Conservation (phyloP, 1,140 invertebrate genomes). For the Homarus americanus region DNA sequence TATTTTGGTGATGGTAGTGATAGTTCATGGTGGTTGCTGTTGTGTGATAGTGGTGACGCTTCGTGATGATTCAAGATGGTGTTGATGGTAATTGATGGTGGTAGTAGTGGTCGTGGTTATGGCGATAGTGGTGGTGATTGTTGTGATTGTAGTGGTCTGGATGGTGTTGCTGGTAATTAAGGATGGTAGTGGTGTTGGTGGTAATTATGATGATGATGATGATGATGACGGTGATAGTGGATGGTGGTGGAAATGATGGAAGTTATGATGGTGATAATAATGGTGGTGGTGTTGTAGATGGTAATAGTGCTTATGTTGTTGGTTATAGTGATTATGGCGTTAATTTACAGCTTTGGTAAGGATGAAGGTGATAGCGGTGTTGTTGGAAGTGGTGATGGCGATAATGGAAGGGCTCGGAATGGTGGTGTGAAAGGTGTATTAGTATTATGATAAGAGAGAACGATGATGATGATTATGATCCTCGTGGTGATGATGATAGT, state of each 20-base stretch:
- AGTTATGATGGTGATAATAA: too few relatives aligned
- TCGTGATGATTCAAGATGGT: background rate
- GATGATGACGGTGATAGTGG: background rate
- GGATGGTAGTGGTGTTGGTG: background rate
- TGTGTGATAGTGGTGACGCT: too few relatives aligned
- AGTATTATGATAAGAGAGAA: too few relatives aligned
- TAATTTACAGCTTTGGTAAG: too few relatives aligned
- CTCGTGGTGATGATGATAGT: too few relatives aligned
- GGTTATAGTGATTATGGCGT: background rate
- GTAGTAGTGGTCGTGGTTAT: background rate
- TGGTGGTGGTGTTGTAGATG: background rate
- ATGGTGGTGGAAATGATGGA: too few relatives aligned
- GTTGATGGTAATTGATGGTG: background rate
- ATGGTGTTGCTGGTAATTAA: background rate
- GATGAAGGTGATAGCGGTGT: too few relatives aligned
- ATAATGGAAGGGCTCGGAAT: background rate
- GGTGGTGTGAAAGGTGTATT: too few relatives aligned
- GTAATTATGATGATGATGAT: background rate
- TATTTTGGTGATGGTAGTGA: background rate
- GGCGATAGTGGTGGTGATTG: background rate
- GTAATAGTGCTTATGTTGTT: background rate
- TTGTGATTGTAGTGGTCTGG: background rate
- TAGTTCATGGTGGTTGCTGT: background rate
- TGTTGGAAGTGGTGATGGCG: background rate
- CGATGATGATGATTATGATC: too few relatives aligned